phyloP scores from a whole-genome alignment of 1,140 invertebrate genomes.

The Aphidius gifuensis region DNA sequence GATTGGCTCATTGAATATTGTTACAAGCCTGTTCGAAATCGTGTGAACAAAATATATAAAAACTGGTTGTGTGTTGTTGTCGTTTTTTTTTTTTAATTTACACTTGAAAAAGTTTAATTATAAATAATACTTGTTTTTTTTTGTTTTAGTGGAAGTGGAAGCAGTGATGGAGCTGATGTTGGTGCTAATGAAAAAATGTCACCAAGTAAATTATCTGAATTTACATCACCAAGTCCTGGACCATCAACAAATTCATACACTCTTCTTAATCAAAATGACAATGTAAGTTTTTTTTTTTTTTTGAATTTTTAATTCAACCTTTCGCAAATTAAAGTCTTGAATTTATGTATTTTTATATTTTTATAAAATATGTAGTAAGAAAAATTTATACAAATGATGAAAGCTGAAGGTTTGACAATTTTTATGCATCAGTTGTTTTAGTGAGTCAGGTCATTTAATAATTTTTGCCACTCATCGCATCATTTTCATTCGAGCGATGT shows the following conservation, averaged over 20 bases:
- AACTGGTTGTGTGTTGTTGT: background rate
- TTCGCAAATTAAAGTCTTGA: too few species aligned
- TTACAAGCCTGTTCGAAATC: slow-evolving; percentile 26
- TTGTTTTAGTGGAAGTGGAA: slow-evolving; percentile 50
- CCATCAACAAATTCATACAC: slow-evolving; percentile 49
- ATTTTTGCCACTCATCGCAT: slow-evolving; percentile 10
- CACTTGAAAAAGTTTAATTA: background rate
- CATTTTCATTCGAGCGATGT: slow-evolving; percentile 7
- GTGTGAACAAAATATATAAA: slow-evolving; percentile 23
- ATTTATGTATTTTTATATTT: background rate
- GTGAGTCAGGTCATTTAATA: slow-evolving; percentile 1
- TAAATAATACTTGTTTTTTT: slow-evolving; percentile 15
- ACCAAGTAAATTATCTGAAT: slow-evolving; percentile 48
- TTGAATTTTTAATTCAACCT: too few species aligned
- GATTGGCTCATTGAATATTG: slow-evolving; percentile 48
- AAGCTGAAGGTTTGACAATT: slow-evolving; percentile 1
- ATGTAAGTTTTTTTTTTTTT: slow-evolving; percentile 36
- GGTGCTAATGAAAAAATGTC: slow-evolving; percentile 50
- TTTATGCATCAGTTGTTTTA: too few species aligned
- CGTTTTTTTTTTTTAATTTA: background rate
- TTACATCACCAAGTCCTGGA: slow-evolving; percentile 49
- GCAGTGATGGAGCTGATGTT: slow-evolving; percentile 50
- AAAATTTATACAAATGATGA: slow-evolving; percentile 2
- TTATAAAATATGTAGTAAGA: slow-evolving; percentile 2
- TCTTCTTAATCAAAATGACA: slow-evolving; percentile 44